Base-by-base conservation (phyloP, 1,140 invertebrate species). In the Solenopsis invicta region DNA sequence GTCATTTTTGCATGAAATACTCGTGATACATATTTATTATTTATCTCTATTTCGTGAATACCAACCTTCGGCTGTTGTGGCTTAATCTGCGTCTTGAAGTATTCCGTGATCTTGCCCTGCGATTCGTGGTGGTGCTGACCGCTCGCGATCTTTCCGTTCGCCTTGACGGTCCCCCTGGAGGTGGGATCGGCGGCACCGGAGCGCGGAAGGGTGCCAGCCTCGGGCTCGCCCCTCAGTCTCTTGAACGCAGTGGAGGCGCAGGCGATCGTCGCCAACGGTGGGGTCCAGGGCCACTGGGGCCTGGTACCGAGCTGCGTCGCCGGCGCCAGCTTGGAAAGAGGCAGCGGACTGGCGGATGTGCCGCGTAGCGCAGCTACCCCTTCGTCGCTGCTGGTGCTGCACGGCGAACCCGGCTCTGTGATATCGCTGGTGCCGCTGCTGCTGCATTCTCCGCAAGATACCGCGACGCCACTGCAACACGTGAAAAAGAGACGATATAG, bases 331-430 rank as follows among this genome's bases (percentile, higher is more conserved):
- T 95, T 95, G 93, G 91, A 87, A 93, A 93, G 95, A 91, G 95
- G 95, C 93, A 95, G 81, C 85, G 94, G 94, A 86, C 93, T 95
- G 85, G 94, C 93, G 91, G 95, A 95, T 91, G 95, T 94, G 72
- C 95, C 95, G 78, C 94, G 95, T 69, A 94, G 85, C 50, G 78
- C 90, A 0, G 91, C 93, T 80, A 95, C 91, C 52, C 95, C 95
- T 29, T 95, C 95, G 93, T 95, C 95, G 88, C 94, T 95, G 62
- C 95, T 94, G 45, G 96, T 97, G 93, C 97, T 97, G 94, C 96
- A 97, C 86, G 98, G 97, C 56, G 97, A 98, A 48, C 97, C 97
- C 48, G 97, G 97, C 94, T 98, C 98, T 84, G 98, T 97, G 90
- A 97, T 97, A 95, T 97, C 97, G 93, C 97, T 97, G 72, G 96